Evolutionary conservation across 2,797 vertebrate species (phyloP), one percentile per base, ranked within the genome.

Genomic region (Danionella dracula): DNA sequence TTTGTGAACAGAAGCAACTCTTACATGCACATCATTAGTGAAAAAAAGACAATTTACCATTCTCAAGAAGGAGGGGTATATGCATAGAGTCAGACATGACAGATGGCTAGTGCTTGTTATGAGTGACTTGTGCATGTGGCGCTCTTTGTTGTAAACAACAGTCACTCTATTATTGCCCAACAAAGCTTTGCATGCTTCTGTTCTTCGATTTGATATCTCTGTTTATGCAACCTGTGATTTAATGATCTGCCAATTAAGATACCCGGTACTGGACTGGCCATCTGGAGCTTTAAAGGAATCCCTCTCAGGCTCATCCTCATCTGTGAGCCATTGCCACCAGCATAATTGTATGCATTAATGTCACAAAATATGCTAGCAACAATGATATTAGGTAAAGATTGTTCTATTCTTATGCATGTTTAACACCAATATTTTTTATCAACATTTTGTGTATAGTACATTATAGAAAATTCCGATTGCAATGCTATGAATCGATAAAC

Each of bases 1-100:
- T n/a, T 59, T 48, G 75, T 44, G 59, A 71, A 19, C 16, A 31
- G 19, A 54, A 27, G 31, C 2, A 8, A 19, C 29, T 20, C 61
- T 23, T 46, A 55, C 50, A 42, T 56, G 20, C 20, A 49, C 49
- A 71, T 74, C 61, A 69, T 78, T 74, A 75, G 63, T 59, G 46
- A 32, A 44, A 4, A 41, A 70, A 57, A 31, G 11, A 45, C 17
- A 11, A 51, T 45, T 44, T 41, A 60, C 29, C 68, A 68, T 63
- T 41, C 53, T 45, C 11, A 20, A 55, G 27, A 16, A 38, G 66
- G 46, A 50, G 15, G 34, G 23, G 42, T 27, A 8, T 66, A 13
- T 35, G 37, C 13, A 29, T 40, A 8, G 19, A 21, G 34, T 31
- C n/a, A 38, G 50, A 37, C 38, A 51, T 27, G 57, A 54, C 63